Conservation (phyloP, 2,888 invertebrate species). For the Drosophila algonquin region DNA sequence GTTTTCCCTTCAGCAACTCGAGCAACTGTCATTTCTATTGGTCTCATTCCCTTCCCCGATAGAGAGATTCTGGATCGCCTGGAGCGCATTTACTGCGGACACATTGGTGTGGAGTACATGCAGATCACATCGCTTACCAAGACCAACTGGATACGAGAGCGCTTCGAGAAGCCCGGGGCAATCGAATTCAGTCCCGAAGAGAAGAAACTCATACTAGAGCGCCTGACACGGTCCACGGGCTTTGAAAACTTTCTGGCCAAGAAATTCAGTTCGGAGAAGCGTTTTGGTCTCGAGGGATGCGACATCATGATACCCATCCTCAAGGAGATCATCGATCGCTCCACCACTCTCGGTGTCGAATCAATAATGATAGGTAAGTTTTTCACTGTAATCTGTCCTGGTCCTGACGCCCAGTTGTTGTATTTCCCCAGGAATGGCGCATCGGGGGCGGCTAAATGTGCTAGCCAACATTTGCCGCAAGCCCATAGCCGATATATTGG, state of each 20-base stretch:
- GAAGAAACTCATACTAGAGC: constrained; percentile 95
- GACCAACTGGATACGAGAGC: constrained; percentile 98
- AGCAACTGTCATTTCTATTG: not conserved
- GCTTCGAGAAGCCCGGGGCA: constrained; percentile 95
- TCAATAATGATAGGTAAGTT: constrained; percentile 84
- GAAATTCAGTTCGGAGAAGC: constrained; percentile 99
- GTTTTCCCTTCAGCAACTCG: constrained; percentile 4
- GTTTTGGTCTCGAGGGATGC: constrained; percentile 99
- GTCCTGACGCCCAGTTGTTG: too few species aligned
- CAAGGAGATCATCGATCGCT: constrained; percentile 98
- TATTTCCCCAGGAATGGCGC: constrained; percentile 91
- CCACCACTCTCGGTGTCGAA: constrained; percentile 95
- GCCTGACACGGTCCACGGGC: constrained; percentile 96
- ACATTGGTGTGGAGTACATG: constrained; percentile 99
- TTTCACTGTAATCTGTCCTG: too few species aligned
- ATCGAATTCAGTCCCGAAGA: constrained; percentile 93
- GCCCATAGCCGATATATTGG: constrained; percentile 93
- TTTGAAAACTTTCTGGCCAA: constrained; percentile 98
- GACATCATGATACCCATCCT: constrained; percentile 99
- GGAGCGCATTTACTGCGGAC: constrained; percentile 96
- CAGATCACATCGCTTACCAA: constrained; percentile 98
- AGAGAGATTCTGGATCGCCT: constrained; percentile 95
- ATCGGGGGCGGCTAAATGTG: constrained; percentile 92
- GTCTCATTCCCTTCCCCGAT: not conserved
- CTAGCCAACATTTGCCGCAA: constrained; percentile 95